Evolutionary conservation across 1,140 invertebrate genomes (phyloP).

Genomic region (Drosophila nigrodunni): DNA sequence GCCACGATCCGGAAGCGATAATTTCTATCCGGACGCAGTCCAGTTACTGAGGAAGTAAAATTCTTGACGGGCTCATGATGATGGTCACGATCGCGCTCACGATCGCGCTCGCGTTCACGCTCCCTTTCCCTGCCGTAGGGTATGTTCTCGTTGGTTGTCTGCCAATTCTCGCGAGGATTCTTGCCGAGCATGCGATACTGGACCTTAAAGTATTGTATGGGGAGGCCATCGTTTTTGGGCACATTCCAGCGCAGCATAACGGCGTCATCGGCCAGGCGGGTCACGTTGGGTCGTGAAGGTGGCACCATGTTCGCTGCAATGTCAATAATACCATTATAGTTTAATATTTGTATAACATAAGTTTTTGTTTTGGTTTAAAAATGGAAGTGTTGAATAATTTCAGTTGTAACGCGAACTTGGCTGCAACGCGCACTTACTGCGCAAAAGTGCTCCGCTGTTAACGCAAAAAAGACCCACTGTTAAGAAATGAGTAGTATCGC

Average conservation of each 20-base stretch:
- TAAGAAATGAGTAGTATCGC: constrained; percentile 30
- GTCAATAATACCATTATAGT: neutral
- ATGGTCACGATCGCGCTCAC: constrained; percentile 64
- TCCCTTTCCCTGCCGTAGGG: constrained; percentile 75
- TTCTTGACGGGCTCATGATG: constrained; percentile 85
- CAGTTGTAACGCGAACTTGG: neutral
- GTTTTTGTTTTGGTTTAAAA: neutral
- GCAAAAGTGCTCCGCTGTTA: constrained; percentile 7
- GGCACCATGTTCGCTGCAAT: constrained; percentile 90
- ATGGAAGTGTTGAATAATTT: constrained; percentile 1
- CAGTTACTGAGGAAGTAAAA: constrained; percentile 86
- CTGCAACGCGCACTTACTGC: neutral
- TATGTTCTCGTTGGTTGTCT: constrained; percentile 93
- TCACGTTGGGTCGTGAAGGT: constrained; percentile 93
- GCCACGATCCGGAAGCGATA: constrained; percentile 95
- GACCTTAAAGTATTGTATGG: constrained; percentile 95
- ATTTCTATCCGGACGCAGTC: constrained; percentile 88
- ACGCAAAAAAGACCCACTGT: constrained; percentile 15
- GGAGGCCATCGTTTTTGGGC: constrained; percentile 91
- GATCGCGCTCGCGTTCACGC: constrained; percentile 86
- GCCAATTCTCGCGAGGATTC: constrained; percentile 88
- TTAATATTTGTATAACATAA: neutral
- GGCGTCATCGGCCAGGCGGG: constrained; percentile 93
- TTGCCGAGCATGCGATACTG: constrained; percentile 80
- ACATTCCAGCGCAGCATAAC: constrained; percentile 97